These are phyloP conservation scores for Latheticus oryzae DNA, from an alignment of 2,888 invertebrate species.

Conservation along the genomic window DNA sequence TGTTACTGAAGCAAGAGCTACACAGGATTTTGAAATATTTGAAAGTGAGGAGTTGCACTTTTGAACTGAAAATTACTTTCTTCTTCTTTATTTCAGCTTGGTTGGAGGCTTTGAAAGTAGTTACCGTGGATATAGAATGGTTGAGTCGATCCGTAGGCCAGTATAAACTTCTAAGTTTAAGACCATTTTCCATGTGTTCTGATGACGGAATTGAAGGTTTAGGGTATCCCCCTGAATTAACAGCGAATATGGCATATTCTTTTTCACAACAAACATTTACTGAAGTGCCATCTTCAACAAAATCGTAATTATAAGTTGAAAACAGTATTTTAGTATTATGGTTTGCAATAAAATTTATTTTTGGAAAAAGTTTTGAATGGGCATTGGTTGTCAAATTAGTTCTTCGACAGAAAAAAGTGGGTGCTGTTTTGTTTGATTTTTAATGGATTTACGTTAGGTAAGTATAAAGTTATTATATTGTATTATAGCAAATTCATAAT, in stretches of 20 bases:
- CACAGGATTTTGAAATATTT: slow-evolving; percentile 57
- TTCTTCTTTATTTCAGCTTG: slow-evolving; percentile 55
- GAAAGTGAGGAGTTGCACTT: slow-evolving; percentile 45
- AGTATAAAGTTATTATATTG: no score
- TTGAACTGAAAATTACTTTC: background rate
- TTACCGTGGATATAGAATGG: slow-evolving; percentile 64
- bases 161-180: slow-evolving; percentile 58
- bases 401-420: no score
- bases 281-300: slow-evolving; percentile 9
- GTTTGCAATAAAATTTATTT: no score
- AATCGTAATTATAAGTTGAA: background rate
- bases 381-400: no score
- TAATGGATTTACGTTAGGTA: no score
- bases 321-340: no score
- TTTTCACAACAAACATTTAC: slow-evolving; percentile 14
- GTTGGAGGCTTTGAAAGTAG: slow-evolving; percentile 56
- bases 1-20: slow-evolving; percentile 56
- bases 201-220: slow-evolving; percentile 56
- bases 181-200: slow-evolving; percentile 58
- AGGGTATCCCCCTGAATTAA: slow-evolving; percentile 58
- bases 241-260: slow-evolving; percentile 49
- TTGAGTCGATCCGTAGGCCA: slow-evolving; percentile 60
- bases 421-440: no score
- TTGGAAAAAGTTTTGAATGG: no score
- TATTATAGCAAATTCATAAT: no score